Percentiles rank a stretch among this genome's conserved stretches.
Conservation (phyloP, 2,888 invertebrate genomes). For the Lordiphosa andalusiaca region DNA sequence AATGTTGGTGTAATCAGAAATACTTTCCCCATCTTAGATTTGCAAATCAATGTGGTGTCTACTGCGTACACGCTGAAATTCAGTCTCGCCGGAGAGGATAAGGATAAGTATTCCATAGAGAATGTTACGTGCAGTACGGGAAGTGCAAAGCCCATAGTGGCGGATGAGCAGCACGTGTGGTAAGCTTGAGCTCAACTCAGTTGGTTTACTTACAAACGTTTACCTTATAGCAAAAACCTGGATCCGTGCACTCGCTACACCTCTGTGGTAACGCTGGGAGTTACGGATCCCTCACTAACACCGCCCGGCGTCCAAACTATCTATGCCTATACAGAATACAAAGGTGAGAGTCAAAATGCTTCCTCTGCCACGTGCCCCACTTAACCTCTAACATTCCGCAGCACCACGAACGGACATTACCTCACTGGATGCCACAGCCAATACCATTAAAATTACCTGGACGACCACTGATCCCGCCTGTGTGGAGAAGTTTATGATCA, state of each 20-base stretch:
- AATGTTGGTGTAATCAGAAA: neutral
- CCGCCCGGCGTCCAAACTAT: constrained; percentile 33
- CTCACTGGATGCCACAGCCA: constrained; percentile 35
- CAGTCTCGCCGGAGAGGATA: constrained; percentile 45
- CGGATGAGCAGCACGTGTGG: constrained; percentile 59
- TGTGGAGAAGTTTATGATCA: constrained; percentile 56
- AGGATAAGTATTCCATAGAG: constrained; percentile 52
- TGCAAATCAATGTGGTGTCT: constrained; percentile 44
- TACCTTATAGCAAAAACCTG: constrained; percentile 61
- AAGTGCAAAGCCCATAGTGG: constrained; percentile 28
- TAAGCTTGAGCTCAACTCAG: constrained; percentile 26
- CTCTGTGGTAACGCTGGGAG: constrained; percentile 48
- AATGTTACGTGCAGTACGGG: constrained; percentile 59
- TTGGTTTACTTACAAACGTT: no score
- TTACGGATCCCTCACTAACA: constrained; percentile 21
- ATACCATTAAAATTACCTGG: constrained; percentile 64
- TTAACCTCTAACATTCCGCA: constrained; percentile 11
- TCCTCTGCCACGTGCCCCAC: neutral
- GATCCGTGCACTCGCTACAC: constrained; percentile 73
- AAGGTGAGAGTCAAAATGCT: constrained; percentile 46
- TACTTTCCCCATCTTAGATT: constrained; percentile 18
- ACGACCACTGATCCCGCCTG: constrained; percentile 63
- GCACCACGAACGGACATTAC: constrained; percentile 53
- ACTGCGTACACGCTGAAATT: constrained; percentile 55
- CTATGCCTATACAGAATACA: constrained; percentile 62